Evolutionary conservation across 2,797 vertebrate genomes (phyloP), one percentile per base, ranked within the genome.

Genomic region (Tapera naevia): DNA sequence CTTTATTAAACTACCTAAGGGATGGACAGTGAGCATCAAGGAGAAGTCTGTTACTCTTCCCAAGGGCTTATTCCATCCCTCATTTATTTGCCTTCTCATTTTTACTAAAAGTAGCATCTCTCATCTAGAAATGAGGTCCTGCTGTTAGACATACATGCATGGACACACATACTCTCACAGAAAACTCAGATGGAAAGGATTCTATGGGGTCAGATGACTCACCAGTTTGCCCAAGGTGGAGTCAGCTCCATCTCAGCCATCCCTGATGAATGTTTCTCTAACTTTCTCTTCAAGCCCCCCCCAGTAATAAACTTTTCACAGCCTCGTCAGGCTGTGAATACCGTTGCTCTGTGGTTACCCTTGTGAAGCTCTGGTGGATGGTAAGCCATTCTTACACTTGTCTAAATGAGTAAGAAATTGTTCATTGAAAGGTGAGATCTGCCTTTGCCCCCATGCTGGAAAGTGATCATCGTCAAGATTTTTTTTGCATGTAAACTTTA

Each of bases 1-100:
- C 58, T 90, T 96, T 96, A 95, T 95, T 96, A 94, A 96, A 94
- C 37, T 65, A 82, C 80, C 61, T 32, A 13, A 82, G 61, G 78
- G 45, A 51, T 32, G 65, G 86, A 17, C 57, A 16, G 71, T 39
- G 83, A 81, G 64, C 70, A 64, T 10, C 5, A 19, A 41, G 73
- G 24, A 86, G n/a, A 22, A 64, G 58, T 9, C 61, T 80, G 27
- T 74, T 64, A 39, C 73, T 50, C 33, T 76, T 96, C 28, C 39
- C 64, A 14, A 25, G 35, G 9, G 18, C 37, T 50, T 86, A 10
- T 58, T 94, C 33, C 35, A 33, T 23, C 81, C 35, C 33, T 45
- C n/a, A 14, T 7, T 73, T 86, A 45, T 27, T 33, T 19, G 18
- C 48, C 28, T 92, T 72, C 39, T 70, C 6, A 0, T 74, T 84